These are phyloP conservation scores for Acleris holmiana DNA, from an alignment of 2,888 invertebrate species.

Conservation along the genomic window DNA sequence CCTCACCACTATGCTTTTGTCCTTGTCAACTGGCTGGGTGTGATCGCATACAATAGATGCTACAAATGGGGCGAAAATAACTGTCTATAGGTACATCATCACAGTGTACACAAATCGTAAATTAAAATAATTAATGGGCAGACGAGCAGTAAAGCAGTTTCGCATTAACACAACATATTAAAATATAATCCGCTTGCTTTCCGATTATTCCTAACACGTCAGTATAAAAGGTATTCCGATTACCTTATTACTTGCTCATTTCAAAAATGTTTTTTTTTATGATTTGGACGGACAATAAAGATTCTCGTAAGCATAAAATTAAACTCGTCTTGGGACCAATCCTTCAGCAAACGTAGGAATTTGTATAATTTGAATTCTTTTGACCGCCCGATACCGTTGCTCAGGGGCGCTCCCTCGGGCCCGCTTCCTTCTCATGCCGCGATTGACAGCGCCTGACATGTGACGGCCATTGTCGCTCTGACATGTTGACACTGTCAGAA, in stretches of 20 bases:
- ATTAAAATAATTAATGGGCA: conserved; percentile 50
- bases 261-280: background rate
- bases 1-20: conserved; percentile 59
- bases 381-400: conserved; percentile 51
- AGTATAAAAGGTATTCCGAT: background rate
- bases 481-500: conserved; percentile 82
- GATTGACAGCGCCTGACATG: conserved; percentile 78
- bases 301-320: conserved; percentile 40
- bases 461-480: conserved; percentile 79
- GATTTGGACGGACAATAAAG: conserved; percentile 39
- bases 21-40: conserved; percentile 74
- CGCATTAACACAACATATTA: conserved; percentile 16
- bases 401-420: conserved; percentile 63
- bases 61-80: conserved; percentile 75
- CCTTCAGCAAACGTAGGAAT: conserved; percentile 66
- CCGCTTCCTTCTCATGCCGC: conserved; percentile 76
- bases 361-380: conserved; percentile 58
- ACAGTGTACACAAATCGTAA: conserved; percentile 73
- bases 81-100: conserved; percentile 72
- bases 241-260: background rate
- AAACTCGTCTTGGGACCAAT: conserved; percentile 64
- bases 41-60: conserved; percentile 72
- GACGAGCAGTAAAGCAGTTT: conserved; percentile 14
- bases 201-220: background rate
- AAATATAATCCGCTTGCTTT: conserved; percentile 17